These are phyloP conservation scores for Drosophila mimetica DNA, from an alignment of 2,888 invertebrate genomes.

Conservation along the genomic window DNA sequence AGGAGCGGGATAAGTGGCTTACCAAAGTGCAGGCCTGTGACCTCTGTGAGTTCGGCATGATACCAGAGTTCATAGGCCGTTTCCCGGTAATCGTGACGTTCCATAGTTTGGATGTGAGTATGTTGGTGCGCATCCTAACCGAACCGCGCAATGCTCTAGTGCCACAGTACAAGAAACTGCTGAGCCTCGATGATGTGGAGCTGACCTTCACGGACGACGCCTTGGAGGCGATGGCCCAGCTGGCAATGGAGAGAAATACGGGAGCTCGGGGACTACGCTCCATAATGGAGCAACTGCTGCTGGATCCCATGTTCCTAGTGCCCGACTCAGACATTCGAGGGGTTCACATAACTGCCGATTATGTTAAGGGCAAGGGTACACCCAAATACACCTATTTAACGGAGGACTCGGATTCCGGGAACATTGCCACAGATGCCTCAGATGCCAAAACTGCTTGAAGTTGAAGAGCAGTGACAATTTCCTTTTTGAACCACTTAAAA, in stretches of 20 bases:
- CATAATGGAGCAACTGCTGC: conserved; percentile 96
- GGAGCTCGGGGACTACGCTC: conserved; percentile 98
- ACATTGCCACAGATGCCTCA: conserved; percentile 39
- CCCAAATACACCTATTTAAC: conserved; percentile 78
- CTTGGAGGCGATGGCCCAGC: conserved; percentile 93
- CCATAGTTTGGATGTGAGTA: conserved; percentile 95
- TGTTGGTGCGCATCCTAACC: conserved; percentile 97
- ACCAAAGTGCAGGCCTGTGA: conserved; percentile 96
- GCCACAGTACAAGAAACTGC: conserved; percentile 97
- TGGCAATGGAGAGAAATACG: conserved; percentile 98
- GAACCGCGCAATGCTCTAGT: conserved; percentile 99
- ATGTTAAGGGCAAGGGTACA: conserved; percentile 87
- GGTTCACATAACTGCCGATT: conserved; percentile 94
- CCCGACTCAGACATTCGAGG: conserved; percentile 96
- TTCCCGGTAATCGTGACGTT: conserved; percentile 99
- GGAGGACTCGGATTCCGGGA: conserved; percentile 43
- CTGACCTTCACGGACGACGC: conserved; percentile 95
- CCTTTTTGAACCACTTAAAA: too few relatives aligned
- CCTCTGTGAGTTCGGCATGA: conserved; percentile 99
- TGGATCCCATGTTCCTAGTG: conserved; percentile 99
- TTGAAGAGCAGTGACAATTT: neutral
- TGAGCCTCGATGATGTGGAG: conserved; percentile 98
- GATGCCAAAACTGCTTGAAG: conserved; percentile 59
- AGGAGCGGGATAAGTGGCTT: conserved; percentile 92
- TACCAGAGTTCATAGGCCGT: conserved; percentile 97